phyloP scores from a whole-genome alignment of 2,113 vertebrate species.

The Haemorhous mexicanus region DNA sequence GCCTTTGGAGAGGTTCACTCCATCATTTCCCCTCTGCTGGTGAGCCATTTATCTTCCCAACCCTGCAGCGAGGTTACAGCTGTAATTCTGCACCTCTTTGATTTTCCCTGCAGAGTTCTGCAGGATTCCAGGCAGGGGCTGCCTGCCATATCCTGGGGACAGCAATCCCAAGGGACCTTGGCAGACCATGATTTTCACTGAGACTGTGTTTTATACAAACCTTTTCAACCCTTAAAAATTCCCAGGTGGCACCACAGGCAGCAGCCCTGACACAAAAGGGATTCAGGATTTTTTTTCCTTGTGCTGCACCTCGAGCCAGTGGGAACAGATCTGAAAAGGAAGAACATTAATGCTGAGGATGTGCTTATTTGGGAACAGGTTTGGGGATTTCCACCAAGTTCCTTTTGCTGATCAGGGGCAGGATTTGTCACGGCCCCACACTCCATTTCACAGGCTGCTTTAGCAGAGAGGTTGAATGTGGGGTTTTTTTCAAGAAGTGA shows the following conservation, averaged over 20 bases:
- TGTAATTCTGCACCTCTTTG: background rate
- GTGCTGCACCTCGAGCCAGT: background rate
- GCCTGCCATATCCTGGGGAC: background rate
- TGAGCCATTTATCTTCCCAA: background rate
- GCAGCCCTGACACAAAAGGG: fast-evolving
- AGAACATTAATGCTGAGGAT: background rate
- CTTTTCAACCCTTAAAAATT: background rate
- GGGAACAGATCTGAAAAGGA: background rate
- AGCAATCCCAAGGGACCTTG: background rate
- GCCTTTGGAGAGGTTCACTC: background rate
- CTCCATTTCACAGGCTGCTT: fast-evolving
- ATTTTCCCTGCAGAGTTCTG: background rate
- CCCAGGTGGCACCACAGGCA: background rate
- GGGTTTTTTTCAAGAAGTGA: background rate
- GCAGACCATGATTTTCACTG: background rate
- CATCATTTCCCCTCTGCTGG: background rate
- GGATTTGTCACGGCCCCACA: fast-evolving
- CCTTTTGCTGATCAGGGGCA: background rate
- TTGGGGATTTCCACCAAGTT: background rate
- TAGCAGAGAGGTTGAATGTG: background rate
- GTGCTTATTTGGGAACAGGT: background rate
- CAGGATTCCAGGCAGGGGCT: background rate
- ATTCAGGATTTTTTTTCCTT: background rate
- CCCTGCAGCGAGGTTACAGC: fast-evolving
- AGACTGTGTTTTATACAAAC: background rate